Evolutionary conservation across 1,140 invertebrate species (phyloP).

Genomic region (Medauroidea extradentata): DNA sequence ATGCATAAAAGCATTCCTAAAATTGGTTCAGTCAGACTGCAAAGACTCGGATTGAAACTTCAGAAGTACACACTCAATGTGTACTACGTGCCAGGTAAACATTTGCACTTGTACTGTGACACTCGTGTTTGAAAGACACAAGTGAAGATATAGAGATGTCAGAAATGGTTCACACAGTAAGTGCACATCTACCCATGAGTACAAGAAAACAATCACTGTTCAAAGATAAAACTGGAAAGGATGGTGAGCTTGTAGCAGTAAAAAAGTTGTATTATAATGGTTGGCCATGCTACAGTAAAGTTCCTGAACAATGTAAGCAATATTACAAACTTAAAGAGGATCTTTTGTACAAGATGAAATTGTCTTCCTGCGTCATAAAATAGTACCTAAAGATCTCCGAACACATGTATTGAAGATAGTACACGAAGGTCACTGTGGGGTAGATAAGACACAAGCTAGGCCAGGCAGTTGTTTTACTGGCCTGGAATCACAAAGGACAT

Average conservation of each 20-base stretch:
- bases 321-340: slow-evolving; percentile 26
- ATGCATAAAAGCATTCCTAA: slow-evolving; percentile 23
- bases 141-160: too few relatives aligned
- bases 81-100: slow-evolving; percentile 40
- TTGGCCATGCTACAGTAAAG: slow-evolving; percentile 19
- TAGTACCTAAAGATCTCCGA: slow-evolving; percentile 30
- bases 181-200: too few relatives aligned
- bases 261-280: background rate
- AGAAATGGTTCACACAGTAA: too few relatives aligned
- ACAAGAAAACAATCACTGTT: too few relatives aligned
- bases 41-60: slow-evolving; percentile 40
- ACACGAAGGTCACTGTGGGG: slow-evolving; percentile 37
- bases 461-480: slow-evolving; percentile 25
- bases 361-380: slow-evolving; percentile 28
- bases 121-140: slow-evolving; percentile 24
- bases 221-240: too few relatives aligned
- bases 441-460: slow-evolving; percentile 24
- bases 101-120: slow-evolving; percentile 39
- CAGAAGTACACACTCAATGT: slow-evolving; percentile 34
- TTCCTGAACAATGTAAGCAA: slow-evolving; percentile 4
- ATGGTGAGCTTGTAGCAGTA: too few relatives aligned
- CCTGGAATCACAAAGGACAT: slow-evolving; percentile 10
- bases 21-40: slow-evolving; percentile 31
- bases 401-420: slow-evolving; percentile 28
- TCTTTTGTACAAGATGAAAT: slow-evolving; percentile 27